Base-by-base conservation (phyloP, 2,113 vertebrate genomes). In the Phylloscopus whistleri region DNA sequence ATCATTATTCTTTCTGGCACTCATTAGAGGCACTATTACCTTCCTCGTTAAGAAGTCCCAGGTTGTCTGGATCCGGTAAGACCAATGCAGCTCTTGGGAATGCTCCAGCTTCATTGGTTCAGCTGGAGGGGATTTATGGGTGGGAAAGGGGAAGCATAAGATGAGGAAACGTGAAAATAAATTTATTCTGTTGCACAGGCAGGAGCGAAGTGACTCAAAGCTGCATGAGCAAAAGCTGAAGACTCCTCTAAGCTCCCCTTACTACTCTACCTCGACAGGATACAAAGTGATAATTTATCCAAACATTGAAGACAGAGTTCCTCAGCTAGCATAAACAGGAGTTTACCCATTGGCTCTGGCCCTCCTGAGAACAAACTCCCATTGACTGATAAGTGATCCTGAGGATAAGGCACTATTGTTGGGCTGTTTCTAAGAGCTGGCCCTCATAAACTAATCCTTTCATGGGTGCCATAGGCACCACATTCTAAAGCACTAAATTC, bases 371-470 rank as follows among this genome's bases (percentile, higher is more conserved):
- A 95, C 95, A 96, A 96, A 96, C 93, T 96, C 90, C 86, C 92
- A 90, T 96, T 97, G 94, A 95, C 82, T 95, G 95, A 95, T 93
- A 97, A 96, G 95, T 33, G 83, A 90, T 95, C 83, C 93, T 6
- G 95, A 95, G 93, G 95, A 96, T 97, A 97, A 96, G 95, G 94
- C 93, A 78, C 88, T 81, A 96, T 97, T 96, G 95, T 97, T 93
- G 84, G 83, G 79, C 93, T 78, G 73, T 96, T 97, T 96, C 93
- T 96, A 94, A 97, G 85, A 93, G 93, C 92, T 92, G 93, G 95
- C 94, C 94, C 87, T 96, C 93, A 95, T 89, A 96, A 97, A 96
- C 93, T 92, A 84, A 94, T 94, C 93, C 94, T 96, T 96, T 96
- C 94, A 97, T 43, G 92, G 93, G 79, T 94, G 85, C 92, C 90